Base-by-base conservation (phyloP, 2,888 invertebrate genomes). In the Ceramica pisi region DNA sequence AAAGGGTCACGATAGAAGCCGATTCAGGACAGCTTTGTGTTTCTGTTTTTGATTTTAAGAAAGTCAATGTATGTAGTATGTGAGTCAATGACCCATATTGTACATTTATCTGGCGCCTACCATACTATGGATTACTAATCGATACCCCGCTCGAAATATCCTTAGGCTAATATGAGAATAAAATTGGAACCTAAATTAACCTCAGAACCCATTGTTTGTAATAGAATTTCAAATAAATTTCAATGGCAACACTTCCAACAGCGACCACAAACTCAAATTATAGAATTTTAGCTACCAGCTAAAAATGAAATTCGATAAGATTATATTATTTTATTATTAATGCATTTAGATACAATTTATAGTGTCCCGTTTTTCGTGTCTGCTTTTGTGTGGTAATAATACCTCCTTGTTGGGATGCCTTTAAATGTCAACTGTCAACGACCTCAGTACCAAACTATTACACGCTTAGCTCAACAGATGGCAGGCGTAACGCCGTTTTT, bases 381-480 rank as follows among this genome's bases (percentile, higher is more conserved):
- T 75, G 71, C 57, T 71, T 71, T 79, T 59, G 67, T 75, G 69
- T 67, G 26, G 63, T 72, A 82, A 75, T 79, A 65, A 53, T 57
- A 72, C 69, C 79, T 78, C 82, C 80, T 72, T 79, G 71, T 67
- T 71, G 65, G 60, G 79, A 81, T 71, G 63, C 61, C 60, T 65
- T 9, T 64, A 77, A 82, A 82, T 77, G 80, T 82, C 82, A 82
- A 71, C 73, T 63, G 83, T 70, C 84, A 78, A 74, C 62, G 84
- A 83, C 78, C 83, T 82, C 66, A 63, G 72, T 77, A 56, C 26
- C 8, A 77, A 78, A 67, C 50, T 68, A 69, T 75, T 71, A 62
- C 38, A 63, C 73, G 63, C 41, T 60, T 51, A 59, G 50, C 67
- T 51, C 63, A 67, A 79, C 79, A 84, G 83, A 84, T 84, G 85